phyloP scores from a whole-genome alignment of 2,888 invertebrate species.

The Erebia aethiops region DNA sequence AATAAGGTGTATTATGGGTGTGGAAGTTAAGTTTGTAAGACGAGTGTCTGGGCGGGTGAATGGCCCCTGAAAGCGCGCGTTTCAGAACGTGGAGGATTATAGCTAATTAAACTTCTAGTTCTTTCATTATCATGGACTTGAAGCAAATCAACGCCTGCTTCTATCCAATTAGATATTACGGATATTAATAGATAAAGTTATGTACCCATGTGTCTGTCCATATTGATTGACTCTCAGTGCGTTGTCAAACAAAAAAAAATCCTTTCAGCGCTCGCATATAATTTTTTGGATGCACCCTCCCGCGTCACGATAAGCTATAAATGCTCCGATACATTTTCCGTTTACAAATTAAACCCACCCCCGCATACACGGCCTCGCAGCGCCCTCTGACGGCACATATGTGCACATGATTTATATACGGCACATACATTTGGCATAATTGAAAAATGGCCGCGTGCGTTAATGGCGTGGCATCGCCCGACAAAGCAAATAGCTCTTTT shows the following conservation, averaged over 20 bases:
- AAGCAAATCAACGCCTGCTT: too few species aligned
- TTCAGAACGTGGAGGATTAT: too few species aligned
- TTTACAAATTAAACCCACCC: slow-evolving; percentile 77
- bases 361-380: slow-evolving; percentile 44
- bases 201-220: neutral
- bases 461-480: slow-evolving; percentile 61
- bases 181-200: too few species aligned
- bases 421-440: slow-evolving; percentile 79
- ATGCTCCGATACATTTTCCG: slow-evolving; percentile 65
- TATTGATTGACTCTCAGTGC: slow-evolving; percentile 1
- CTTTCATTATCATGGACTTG: too few species aligned
- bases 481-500: slow-evolving; percentile 71
- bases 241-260: slow-evolving; percentile 41
- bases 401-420: slow-evolving; percentile 72
- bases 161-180: too few species aligned
- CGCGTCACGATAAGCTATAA: slow-evolving; percentile 60
- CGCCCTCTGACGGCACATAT: slow-evolving; percentile 46
- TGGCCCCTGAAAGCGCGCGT: slow-evolving; percentile 69
- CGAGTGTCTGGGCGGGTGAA: slow-evolving; percentile 62
- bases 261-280: slow-evolving; percentile 46
- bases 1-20: slow-evolving; percentile 43
- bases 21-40: slow-evolving; percentile 46
- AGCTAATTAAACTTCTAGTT: too few species aligned
- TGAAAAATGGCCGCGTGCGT: slow-evolving; percentile 74
- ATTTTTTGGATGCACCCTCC: slow-evolving; percentile 56